phyloP scores from a whole-genome alignment of 2,113 vertebrate species.

The Mystacornis crossleyi region DNA sequence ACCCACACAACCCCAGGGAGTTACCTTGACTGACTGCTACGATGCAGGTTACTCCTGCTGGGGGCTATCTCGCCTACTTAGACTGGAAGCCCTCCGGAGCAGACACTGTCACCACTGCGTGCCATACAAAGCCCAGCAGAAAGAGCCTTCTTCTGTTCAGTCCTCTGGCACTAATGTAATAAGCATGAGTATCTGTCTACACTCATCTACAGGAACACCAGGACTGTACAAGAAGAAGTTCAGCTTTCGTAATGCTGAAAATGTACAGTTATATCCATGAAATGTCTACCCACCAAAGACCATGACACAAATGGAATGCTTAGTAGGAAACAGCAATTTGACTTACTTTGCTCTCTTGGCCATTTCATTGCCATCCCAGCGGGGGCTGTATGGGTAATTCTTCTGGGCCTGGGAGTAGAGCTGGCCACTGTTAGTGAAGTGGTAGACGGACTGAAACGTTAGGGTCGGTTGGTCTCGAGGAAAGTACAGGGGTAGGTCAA shows the following conservation, averaged over 20 bases:
- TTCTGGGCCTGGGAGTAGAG: slow-evolving; percentile 97
- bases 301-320: not conserved
- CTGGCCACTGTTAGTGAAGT: slow-evolving; percentile 97
- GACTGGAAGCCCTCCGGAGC: not conserved
- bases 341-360: slow-evolving; percentile 99
- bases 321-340: not conserved
- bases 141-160: not conserved
- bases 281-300: not conserved
- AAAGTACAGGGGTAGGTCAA: slow-evolving; percentile 96
- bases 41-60: not conserved
- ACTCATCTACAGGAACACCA: not conserved
- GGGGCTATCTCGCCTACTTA: not conserved
- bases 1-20: not conserved
- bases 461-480: slow-evolving; percentile 96
- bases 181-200: not conserved
- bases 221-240: not conserved
- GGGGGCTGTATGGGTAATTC: slow-evolving; percentile 97
- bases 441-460: slow-evolving; percentile 97
- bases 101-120: not conserved
- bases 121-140: not conserved
- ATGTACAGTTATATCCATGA: not conserved
- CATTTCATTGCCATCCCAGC: slow-evolving; percentile 99
- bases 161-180: not conserved
- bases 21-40: not conserved
- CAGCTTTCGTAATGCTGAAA: not conserved